phyloP scores from a whole-genome alignment of 1,140 invertebrate genomes.

The Lordiphosa clarofinis region DNA sequence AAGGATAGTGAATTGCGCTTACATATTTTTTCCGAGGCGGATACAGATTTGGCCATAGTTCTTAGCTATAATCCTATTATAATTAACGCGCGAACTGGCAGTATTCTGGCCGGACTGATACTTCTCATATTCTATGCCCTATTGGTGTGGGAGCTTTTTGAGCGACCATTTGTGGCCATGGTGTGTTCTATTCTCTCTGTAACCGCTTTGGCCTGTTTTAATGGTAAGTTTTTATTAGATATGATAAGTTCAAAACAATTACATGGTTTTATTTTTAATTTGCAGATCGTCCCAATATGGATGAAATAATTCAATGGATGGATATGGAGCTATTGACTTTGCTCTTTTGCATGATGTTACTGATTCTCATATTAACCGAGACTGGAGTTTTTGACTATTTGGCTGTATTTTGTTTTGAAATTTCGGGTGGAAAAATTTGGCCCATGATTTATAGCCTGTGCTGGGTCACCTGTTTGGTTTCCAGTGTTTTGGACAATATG shows the following conservation, averaged over 20 bases:
- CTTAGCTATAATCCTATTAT: constrained; percentile 82
- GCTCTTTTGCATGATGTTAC: constrained; percentile 91
- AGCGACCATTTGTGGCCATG: constrained; percentile 88
- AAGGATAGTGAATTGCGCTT: constrained; percentile 41
- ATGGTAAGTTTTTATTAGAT: constrained; percentile 51
- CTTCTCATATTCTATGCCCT: constrained; percentile 86
- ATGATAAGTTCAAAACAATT: not conserved
- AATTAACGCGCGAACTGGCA: constrained; percentile 82
- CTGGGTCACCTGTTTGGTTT: constrained; percentile 86
- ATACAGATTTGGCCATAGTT: constrained; percentile 56
- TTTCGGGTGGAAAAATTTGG: constrained; percentile 87
- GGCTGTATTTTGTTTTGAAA: constrained; percentile 86
- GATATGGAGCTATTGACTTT: constrained; percentile 89
- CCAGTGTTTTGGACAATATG: constrained; percentile 89
- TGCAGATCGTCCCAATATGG: constrained; percentile 84
- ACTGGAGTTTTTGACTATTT: constrained; percentile 91
- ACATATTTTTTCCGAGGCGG: constrained; percentile 52
- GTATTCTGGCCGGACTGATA: constrained; percentile 85
- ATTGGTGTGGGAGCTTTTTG: constrained; percentile 88
- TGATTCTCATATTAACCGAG: constrained; percentile 89
- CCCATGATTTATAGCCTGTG: constrained; percentile 87
- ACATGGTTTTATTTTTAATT: not conserved
- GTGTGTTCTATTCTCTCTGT: constrained; percentile 86
- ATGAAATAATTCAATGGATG: constrained; percentile 88
- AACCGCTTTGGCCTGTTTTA: constrained; percentile 84